phyloP scores from a whole-genome alignment of 2,888 invertebrate species.

The Drosophila mercatorum region DNA sequence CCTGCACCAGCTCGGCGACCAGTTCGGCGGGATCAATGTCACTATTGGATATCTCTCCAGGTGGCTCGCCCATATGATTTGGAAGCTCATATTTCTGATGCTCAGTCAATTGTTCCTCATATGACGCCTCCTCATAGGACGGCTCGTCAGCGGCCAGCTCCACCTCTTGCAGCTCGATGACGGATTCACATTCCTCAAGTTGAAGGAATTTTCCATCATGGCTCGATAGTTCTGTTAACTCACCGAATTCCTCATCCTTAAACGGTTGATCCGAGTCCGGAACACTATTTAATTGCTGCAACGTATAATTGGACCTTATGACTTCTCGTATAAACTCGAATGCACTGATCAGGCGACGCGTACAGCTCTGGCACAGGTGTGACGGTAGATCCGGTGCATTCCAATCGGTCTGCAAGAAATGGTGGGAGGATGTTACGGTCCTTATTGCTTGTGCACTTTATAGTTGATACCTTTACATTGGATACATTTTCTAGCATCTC shows the following conservation, averaged over 20 bases:
- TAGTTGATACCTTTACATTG: slow-evolving; percentile 66
- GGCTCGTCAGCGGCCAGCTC: slow-evolving; percentile 3
- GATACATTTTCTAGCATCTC: slow-evolving; percentile 72
- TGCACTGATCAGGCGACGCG: slow-evolving; percentile 72
- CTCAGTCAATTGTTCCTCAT: not conserved
- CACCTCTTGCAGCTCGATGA: slow-evolving; percentile 30
- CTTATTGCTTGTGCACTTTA: not conserved
- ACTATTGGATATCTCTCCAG: slow-evolving; percentile 3
- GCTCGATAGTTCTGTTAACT: slow-evolving; percentile 9
- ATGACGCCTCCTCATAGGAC: not conserved
- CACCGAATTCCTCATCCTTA: slow-evolving; percentile 3
- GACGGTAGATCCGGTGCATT: slow-evolving; percentile 64
- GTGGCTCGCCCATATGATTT: not conserved
- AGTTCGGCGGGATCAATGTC: slow-evolving; percentile 10
- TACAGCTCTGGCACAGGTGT: slow-evolving; percentile 75
- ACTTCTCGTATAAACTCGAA: slow-evolving; percentile 79
- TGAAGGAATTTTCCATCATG: slow-evolving; percentile 16
- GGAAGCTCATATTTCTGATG: not conserved
- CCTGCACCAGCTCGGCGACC: slow-evolving; percentile 3
- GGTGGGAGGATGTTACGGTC: not conserved
- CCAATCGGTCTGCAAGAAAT: slow-evolving; percentile 52
- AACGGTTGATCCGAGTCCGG: slow-evolving; percentile 16
- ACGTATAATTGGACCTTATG: slow-evolving; percentile 68
- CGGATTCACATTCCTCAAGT: slow-evolving; percentile 32
- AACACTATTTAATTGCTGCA: slow-evolving; percentile 45